Conservation (phyloP, 2,113 vertebrate genomes). For the Lepisosteus osseus region DNA sequence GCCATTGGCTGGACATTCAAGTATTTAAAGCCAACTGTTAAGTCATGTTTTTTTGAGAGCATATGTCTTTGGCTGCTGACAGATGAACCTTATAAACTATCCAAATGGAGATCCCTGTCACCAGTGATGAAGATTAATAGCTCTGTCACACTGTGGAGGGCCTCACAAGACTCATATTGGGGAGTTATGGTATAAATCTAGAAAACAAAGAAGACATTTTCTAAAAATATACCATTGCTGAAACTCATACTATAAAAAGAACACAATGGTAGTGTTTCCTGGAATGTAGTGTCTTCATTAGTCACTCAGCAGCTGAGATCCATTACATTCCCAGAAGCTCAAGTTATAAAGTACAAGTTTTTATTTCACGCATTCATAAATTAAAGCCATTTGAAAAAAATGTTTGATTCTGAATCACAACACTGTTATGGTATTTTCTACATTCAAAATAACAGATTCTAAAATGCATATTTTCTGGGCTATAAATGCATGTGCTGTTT, state of each 20-base stretch:
- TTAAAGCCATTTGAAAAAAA: too few species aligned
- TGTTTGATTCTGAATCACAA: too few species aligned
- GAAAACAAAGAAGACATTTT: neutral
- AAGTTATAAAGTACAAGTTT: neutral
- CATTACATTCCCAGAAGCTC: neutral
- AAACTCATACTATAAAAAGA: too few species aligned
- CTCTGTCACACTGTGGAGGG: neutral
- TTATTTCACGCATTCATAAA: neutral
- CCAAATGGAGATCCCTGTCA: conserved; percentile 12
- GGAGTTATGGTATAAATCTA: neutral
- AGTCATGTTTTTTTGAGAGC: neutral
- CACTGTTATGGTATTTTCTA: too few species aligned
- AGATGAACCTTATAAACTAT: conserved; percentile 7
- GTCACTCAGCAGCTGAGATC: neutral
- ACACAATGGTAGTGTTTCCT: neutral
- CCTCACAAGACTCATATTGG: neutral
- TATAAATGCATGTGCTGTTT: neutral
- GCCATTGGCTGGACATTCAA: neutral
- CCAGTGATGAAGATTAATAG: conserved; percentile 17
- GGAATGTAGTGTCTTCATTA: neutral
- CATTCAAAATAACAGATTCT: neutral
- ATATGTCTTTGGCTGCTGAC: conserved; percentile 4
- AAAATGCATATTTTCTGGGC: neutral
- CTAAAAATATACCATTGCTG: neutral
- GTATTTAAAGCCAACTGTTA: neutral